These are phyloP conservation scores for Nasonia oneida DNA, from an alignment of 2,888 invertebrate species.

Conservation along the genomic window DNA sequence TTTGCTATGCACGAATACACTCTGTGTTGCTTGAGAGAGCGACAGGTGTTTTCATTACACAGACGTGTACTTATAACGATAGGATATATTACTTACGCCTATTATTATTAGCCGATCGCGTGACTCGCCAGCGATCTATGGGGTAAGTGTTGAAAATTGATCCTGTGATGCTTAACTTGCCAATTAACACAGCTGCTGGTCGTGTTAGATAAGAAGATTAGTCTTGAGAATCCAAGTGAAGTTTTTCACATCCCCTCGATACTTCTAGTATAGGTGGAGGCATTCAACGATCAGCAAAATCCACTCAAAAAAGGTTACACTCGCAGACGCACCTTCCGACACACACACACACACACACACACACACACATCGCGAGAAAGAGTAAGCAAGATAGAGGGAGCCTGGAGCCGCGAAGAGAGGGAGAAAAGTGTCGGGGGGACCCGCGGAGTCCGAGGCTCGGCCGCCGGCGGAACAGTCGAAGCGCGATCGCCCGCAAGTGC, in stretches of 20 bases:
- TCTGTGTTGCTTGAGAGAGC: neutral
- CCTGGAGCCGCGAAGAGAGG: slow-evolving; percentile 2
- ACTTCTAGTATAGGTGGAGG: no score
- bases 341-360: neutral
- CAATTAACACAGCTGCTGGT: neutral
- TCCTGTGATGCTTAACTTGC: neutral
- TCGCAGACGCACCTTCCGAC: neutral
- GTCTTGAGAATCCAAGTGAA: no score
- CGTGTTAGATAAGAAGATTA: neutral
- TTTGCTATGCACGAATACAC: neutral
- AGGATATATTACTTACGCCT: neutral
- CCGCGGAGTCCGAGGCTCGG: neutral
- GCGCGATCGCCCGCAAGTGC: slow-evolving; percentile 70
- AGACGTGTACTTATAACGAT: neutral
- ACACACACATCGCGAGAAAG: neutral
- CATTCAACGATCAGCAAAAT: no score
- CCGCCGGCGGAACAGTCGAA: slow-evolving; percentile 68
- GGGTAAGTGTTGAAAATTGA: neutral
- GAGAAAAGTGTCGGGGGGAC: neutral
- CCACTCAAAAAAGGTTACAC: neutral
- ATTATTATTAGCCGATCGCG: no score
- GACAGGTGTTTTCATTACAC: neutral
- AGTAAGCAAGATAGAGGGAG: slow-evolving; percentile 19
- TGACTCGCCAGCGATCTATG: no score
- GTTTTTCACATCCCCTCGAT: no score